phyloP scores from a whole-genome alignment of 2,113 vertebrate species.

The Bucco capensis region DNA sequence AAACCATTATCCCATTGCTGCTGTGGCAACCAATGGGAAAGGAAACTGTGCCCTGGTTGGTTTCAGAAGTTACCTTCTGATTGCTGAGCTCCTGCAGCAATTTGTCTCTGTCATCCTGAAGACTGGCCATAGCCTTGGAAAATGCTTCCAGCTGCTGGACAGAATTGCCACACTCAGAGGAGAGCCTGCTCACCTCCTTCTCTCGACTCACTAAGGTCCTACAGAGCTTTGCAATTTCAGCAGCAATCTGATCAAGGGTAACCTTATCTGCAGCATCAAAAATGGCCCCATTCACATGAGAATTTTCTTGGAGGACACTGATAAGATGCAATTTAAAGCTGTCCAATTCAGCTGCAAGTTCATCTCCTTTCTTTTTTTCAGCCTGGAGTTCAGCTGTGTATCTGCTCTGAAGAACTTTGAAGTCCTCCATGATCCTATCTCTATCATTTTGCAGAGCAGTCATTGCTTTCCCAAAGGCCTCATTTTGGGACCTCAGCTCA shows the following conservation, averaged over 20 bases:
- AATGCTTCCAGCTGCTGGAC: constrained; percentile 79
- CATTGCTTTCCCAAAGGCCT: constrained; percentile 83
- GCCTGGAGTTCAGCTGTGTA: constrained; percentile 73
- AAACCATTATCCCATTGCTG: constrained; percentile 40
- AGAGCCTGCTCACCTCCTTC: constrained; percentile 66
- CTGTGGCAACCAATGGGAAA: background rate
- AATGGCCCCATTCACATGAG: constrained; percentile 35
- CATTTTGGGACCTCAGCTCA: constrained; percentile 73
- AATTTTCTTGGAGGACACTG: constrained; percentile 63
- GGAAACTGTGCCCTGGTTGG: constrained; percentile 58
- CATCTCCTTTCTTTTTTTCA: constrained; percentile 63
- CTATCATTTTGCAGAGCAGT: constrained; percentile 82
- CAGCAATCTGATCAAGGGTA: constrained; percentile 55
- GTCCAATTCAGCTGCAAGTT: constrained; percentile 70
- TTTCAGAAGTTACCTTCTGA: constrained; percentile 69
- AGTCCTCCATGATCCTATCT: constrained; percentile 81
- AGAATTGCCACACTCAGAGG: constrained; percentile 64
- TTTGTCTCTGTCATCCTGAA: constrained; percentile 84
- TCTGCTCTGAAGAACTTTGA: constrained; percentile 74
- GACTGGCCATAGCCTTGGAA: constrained; percentile 86
- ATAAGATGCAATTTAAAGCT: constrained; percentile 47
- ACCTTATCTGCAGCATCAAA: constrained; percentile 67
- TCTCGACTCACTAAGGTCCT: constrained; percentile 68
- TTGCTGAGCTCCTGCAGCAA: constrained; percentile 76
- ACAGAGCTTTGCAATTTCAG: constrained; percentile 67